Conservation (phyloP, 2,888 invertebrate species). For the Plutella xylostella region DNA sequence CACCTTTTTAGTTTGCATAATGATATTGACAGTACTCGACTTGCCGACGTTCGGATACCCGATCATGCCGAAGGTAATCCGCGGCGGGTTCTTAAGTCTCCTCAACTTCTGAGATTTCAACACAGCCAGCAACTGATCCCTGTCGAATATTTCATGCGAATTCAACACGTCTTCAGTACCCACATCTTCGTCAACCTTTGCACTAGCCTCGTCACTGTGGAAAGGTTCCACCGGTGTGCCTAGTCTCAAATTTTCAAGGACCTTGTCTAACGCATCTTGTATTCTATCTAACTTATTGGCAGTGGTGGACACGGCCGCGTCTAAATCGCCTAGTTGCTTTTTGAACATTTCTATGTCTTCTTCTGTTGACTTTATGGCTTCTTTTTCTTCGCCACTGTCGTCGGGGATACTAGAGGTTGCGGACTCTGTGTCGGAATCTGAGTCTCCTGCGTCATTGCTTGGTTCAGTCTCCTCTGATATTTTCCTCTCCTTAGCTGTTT, state of each 20-base stretch:
- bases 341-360: slow-evolving; percentile 60
- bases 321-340: slow-evolving; percentile 60
- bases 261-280: slow-evolving; percentile 57
- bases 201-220: slow-evolving; percentile 16
- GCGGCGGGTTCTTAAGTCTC: slow-evolving; percentile 53
- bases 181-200: slow-evolving; percentile 15
- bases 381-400: slow-evolving; percentile 28
- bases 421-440: slow-evolving; percentile 32
- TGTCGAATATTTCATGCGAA: slow-evolving; percentile 72
- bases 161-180: slow-evolving; percentile 39
- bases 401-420: slow-evolving; percentile 31
- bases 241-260: slow-evolving; percentile 43
- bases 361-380: slow-evolving; percentile 35
- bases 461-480: slow-evolving; percentile 43
- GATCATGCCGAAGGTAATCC: slow-evolving; percentile 90
- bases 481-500: slow-evolving; percentile 55
- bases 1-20: slow-evolving; percentile 87
- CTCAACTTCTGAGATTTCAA: slow-evolving; percentile 69
- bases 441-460: slow-evolving; percentile 16
- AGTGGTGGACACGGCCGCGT: slow-evolving; percentile 63
- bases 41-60: slow-evolving; percentile 99
- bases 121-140: slow-evolving; percentile 77
- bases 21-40: slow-evolving; percentile 96
- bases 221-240: slow-evolving; percentile 41
- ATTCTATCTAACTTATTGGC: slow-evolving; percentile 68